Percentiles rank a stretch among this genome's conserved stretches.
Conservation (phyloP, 2,888 invertebrate species). For the Nomada fabriciana region DNA sequence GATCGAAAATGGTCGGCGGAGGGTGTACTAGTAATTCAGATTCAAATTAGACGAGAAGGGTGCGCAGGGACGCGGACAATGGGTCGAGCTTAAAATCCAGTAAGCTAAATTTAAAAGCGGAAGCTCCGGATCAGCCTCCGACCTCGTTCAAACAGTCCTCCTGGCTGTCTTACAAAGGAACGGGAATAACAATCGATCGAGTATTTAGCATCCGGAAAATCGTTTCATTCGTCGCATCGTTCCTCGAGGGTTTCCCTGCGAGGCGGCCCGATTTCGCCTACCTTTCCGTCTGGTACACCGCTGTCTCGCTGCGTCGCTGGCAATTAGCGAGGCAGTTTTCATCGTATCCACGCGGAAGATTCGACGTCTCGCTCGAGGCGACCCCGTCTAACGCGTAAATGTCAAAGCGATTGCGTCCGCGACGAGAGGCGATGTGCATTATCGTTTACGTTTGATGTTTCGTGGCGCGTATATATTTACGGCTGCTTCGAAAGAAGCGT, state of each 20-base stretch:
- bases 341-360: conserved; percentile 32
- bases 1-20: not conserved
- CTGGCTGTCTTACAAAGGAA: too few relatives aligned
- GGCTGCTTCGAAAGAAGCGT: not conserved
- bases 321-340: not conserved
- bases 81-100: too few relatives aligned
- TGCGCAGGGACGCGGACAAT: too few relatives aligned
- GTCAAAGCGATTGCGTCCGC: conserved; percentile 26
- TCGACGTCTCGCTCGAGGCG: conserved; percentile 17
- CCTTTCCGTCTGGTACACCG: not conserved
- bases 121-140: too few relatives aligned
- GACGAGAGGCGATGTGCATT: not conserved
- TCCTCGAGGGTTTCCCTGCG: conserved; percentile 30
- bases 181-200: not conserved
- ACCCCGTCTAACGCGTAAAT: conserved; percentile 15
- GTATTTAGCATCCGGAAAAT: not conserved
- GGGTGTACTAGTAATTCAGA: too few relatives aligned
- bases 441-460: not conserved
- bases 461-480: conserved; percentile 2
- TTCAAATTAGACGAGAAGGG: too few relatives aligned
- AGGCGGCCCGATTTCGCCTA: not conserved
- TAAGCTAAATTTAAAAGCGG: too few relatives aligned
- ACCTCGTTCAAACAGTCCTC: too few relatives aligned
- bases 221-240: not conserved
- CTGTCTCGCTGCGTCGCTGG: not conserved